Percentiles rank a stretch among this genome's conserved stretches.
These are phyloP conservation scores for Seriola quinqueradiata DNA, from an alignment of 2,113 vertebrate genomes.

Conservation along the genomic window DNA sequence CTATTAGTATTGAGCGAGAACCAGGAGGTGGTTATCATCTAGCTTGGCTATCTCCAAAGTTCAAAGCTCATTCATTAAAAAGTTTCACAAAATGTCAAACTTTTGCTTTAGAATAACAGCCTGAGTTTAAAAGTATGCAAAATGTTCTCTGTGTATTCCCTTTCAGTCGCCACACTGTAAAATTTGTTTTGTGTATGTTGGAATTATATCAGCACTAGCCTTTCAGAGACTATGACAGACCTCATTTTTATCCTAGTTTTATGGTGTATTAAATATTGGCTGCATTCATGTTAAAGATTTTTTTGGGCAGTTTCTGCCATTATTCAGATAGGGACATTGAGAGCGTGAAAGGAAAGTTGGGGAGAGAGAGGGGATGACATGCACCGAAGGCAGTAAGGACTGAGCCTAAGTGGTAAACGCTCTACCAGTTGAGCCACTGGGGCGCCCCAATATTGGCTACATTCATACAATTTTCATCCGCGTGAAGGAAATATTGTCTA, in stretches of 20 bases:
- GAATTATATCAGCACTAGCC: constrained; percentile 4
- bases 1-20: neutral
- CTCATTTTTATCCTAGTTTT: constrained; percentile 14
- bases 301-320: too few relatives aligned
- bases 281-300: too few relatives aligned
- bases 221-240: constrained; percentile 18
- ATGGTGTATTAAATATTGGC: neutral
- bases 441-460: constrained; percentile 28
- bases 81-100: constrained; percentile 6
- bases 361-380: too few relatives aligned
- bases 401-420: too few relatives aligned
- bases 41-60: neutral
- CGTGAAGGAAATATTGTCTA: constrained; percentile 19
- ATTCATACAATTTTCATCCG: constrained; percentile 17
- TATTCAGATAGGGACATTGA: too few relatives aligned
- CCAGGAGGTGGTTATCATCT: neutral
- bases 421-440: too few relatives aligned
- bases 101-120: neutral
- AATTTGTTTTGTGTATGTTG: neutral
- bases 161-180: neutral
- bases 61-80: neutral
- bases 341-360: too few relatives aligned
- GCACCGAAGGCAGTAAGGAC: too few relatives aligned
- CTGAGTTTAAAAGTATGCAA: neutral
- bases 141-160: neutral